Conservation (phyloP, 2,797 vertebrate genomes). For the Hirundo rustica region DNA sequence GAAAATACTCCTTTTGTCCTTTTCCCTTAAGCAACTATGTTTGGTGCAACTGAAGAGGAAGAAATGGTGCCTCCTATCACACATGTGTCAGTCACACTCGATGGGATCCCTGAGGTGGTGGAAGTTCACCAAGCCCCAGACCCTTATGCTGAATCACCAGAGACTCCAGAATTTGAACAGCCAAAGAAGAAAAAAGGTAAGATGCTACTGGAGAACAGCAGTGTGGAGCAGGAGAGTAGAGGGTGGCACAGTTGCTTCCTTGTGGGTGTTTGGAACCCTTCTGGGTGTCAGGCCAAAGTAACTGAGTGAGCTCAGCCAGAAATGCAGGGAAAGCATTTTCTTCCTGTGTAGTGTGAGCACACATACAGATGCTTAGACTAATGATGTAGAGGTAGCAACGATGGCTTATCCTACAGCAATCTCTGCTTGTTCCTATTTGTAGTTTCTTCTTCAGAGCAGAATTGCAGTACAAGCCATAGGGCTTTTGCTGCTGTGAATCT, state of each 20-base stretch:
- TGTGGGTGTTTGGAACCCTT: not conserved
- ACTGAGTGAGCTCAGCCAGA: not conserved
- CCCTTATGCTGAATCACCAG: constrained; percentile 71
- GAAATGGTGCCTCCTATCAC: constrained; percentile 85
- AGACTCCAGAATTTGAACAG: constrained; percentile 77
- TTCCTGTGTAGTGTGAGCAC: not conserved
- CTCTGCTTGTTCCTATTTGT: not conserved
- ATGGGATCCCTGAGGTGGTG: constrained; percentile 85
- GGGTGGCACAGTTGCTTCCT: fast-evolving
- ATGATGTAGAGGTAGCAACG: not conserved
- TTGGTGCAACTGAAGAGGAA: constrained; percentile 84
- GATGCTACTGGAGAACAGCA: not conserved
- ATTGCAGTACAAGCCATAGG: not conserved
- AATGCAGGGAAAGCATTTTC: not conserved
- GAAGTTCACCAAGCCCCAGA: constrained; percentile 81
- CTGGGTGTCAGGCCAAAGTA: not conserved
- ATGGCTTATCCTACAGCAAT: not conserved
- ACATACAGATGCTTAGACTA: not conserved
- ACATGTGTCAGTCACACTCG: constrained; percentile 87
- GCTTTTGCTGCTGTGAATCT: not conserved
- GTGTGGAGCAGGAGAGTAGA: not conserved
- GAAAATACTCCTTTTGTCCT: not conserved
- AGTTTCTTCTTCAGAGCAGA: not conserved
- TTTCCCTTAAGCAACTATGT: constrained; percentile 83
- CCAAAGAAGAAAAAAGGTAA: constrained; percentile 90